Evolutionary conservation across 2,113 vertebrate species (phyloP).

Genomic region (Indri indri): DNA sequence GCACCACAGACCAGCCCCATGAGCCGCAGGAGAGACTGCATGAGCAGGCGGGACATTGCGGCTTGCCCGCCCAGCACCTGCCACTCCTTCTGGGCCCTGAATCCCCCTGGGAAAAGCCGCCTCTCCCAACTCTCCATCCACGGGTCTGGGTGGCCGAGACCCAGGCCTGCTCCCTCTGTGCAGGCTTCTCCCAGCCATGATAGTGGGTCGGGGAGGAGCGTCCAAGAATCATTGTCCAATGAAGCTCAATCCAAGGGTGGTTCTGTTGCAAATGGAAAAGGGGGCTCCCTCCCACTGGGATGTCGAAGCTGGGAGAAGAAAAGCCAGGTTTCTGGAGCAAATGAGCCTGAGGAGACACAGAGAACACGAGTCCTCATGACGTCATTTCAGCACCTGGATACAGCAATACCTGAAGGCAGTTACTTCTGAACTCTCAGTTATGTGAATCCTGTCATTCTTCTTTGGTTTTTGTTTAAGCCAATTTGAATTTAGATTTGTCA

Average conservation of each 20-base stretch:
- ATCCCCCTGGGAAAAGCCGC: background rate
- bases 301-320: background rate
- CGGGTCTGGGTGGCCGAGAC: background rate
- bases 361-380: background rate
- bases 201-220: background rate
- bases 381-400: background rate
- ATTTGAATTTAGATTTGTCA: background rate
- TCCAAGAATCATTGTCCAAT: background rate
- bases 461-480: background rate
- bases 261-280: background rate
- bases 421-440: background rate
- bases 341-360: background rate
- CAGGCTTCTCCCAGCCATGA: accelerated
- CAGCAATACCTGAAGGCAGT: background rate
- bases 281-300: background rate
- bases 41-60: background rate
- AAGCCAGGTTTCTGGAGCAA: background rate
- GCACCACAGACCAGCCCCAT: accelerated
- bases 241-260: background rate
- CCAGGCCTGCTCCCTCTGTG: background rate
- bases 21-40: background rate
- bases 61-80: background rate
- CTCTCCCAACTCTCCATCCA: background rate
- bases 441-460: background rate
- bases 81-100: background rate